Percentiles rank a stretch among this genome's conserved stretches.
Conservation (phyloP, 2,113 vertebrate species). For the Chitala chitala region DNA sequence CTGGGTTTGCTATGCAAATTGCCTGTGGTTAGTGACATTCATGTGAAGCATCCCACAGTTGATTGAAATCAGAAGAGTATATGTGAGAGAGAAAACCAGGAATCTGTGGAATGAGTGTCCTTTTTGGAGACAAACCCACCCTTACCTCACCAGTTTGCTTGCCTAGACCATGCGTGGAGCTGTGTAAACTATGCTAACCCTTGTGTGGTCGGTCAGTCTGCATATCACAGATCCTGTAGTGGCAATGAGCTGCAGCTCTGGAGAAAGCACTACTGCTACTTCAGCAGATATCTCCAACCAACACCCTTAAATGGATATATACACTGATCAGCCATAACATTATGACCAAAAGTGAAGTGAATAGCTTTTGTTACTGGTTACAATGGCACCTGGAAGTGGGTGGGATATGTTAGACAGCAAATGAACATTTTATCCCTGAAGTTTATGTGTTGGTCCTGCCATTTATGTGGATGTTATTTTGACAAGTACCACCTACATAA, state of each 20-base stretch:
- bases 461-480: too few species aligned
- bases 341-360: too few species aligned
- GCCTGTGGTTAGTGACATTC: conserved; percentile 15
- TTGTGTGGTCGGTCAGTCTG: neutral
- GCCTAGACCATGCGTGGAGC: neutral
- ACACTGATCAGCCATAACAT: too few species aligned
- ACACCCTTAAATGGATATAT: neutral
- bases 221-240: neutral
- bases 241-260: neutral
- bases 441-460: too few species aligned
- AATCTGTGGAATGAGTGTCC: conserved; percentile 31
- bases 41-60: conserved; percentile 15
- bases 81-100: conserved; percentile 31
- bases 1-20: conserved; percentile 11
- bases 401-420: too few species aligned
- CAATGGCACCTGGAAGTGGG: too few species aligned
- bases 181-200: neutral
- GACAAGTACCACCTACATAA: too few species aligned
- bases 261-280: neutral
- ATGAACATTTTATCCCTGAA: too few species aligned
- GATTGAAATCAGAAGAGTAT: conserved; percentile 19
- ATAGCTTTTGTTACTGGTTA: too few species aligned
- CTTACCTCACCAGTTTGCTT: conserved; percentile 26
- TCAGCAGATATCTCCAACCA: neutral
- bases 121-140: neutral